Evolutionary conservation across 2,888 invertebrate species (phyloP), one percentile per base, ranked within the genome.

Genomic region (Philonicus albiceps): DNA sequence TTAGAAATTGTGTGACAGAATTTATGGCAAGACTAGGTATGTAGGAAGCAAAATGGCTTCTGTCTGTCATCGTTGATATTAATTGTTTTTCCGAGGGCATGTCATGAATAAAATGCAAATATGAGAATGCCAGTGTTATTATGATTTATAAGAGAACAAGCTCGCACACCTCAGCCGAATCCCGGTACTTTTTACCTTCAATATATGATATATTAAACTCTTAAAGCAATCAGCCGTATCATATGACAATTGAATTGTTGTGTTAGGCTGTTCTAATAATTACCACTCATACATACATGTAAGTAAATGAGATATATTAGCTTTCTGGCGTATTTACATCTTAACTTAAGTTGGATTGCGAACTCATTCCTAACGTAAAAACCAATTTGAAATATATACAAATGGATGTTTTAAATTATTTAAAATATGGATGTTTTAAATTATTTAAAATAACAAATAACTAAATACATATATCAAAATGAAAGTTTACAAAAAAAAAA

Each of bases 31-130:
- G n/a, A n/a, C n/a, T n/a, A n/a, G n/a, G n/a, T 49, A 53, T 53
- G 80, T 27, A 80, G 49, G 80, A 80, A 53, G 80, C 80, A 80
- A 80, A 80, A 80, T 80, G 80, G 80, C 49, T 80, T 80, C 80
- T 80, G 80, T 80, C 80, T 80, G 80, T 80, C 80, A 80, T 80
- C 49, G 80, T 80, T 49, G 80, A 80, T 49, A 80, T 80, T 80
- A 80, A 80, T 80, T 43, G 80, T 53, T 80, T 43, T 53, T 80
- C 49, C 49, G 34, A 80, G 53, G 80, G 80, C 43, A 80, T 27
- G 27, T 30, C 80, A 80, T 80, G 80, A 80, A 80, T 80, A 80
- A 80, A 80, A 80, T 80, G 80, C 80, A 80, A 80, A 80, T 80
- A 80, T 30, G 80, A 49, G 53, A 30, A 80, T 80, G 75, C 37